A percentile compares a stretch with the other conserved stretches of the same genome.
phyloP scores from a whole-genome alignment of 2,113 vertebrate species.

The Mixornis gularis region DNA sequence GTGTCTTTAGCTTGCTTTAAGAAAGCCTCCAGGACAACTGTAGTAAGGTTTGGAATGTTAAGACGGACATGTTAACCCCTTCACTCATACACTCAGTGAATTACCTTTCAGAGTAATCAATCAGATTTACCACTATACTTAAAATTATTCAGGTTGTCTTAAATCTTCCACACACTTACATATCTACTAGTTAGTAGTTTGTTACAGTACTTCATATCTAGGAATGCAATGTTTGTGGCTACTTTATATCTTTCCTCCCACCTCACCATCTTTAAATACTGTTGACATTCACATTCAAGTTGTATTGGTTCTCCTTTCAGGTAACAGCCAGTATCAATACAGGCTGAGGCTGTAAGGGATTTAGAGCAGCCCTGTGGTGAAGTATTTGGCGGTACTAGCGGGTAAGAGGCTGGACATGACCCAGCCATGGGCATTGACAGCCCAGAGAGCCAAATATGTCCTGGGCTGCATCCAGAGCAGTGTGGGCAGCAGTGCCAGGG shows the following conservation, averaged over 20 bases:
- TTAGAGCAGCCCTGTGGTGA: neutral
- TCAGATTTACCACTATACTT: neutral
- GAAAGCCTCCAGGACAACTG: neutral
- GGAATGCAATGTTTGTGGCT: neutral
- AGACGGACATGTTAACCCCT: neutral
- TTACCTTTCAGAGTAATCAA: neutral
- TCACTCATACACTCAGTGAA: neutral
- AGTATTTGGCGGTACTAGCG: neutral
- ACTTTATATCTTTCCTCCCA: neutral
- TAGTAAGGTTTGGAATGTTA: neutral
- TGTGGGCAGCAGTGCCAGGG: neutral
- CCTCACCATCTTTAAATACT: neutral
- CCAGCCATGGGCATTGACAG: neutral
- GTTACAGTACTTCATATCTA: neutral
- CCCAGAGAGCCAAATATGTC: neutral
- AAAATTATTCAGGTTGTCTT: neutral
- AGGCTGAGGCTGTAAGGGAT: neutral
- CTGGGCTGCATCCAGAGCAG: neutral
- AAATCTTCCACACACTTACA: neutral
- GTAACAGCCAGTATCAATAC: neutral
- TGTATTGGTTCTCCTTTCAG: neutral
- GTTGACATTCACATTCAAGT: neutral
- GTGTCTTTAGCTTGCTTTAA: neutral
- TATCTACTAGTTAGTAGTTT: neutral
- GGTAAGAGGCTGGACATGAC: neutral